phyloP scores from a whole-genome alignment of 64 coral and sea anemone genomes.

The Orbicella faveolata region DNA sequence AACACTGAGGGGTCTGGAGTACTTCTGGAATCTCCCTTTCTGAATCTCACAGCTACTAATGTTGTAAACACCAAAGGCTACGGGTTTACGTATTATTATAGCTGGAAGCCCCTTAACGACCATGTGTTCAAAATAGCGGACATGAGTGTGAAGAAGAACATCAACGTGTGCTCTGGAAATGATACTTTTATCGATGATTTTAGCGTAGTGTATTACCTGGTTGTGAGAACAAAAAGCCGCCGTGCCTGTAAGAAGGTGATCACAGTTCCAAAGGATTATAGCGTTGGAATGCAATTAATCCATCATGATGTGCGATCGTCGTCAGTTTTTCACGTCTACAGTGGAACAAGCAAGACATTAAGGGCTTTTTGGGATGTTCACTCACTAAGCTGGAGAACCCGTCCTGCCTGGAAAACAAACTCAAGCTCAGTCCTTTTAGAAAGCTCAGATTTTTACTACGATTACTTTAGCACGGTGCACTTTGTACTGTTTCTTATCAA shows the following conservation, averaged over 20 bases:
- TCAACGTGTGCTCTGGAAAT: conserved; percentile 44
- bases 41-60: conserved; percentile 5
- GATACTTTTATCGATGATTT: conserved; percentile 20
- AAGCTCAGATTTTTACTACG: not conserved
- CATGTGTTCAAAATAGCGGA: conserved; percentile 39
- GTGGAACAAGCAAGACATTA: conserved; percentile 18
- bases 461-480: not conserved
- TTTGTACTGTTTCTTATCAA: not conserved
- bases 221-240: not conserved
- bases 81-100: conserved; percentile 23
- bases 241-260: conserved; percentile 21
- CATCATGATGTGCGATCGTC: not conserved
- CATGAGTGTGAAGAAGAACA: not conserved
- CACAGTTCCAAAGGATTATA: conserved; percentile 19
- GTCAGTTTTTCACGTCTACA: conserved; percentile 20
- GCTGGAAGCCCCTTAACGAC: conserved; percentile 19
- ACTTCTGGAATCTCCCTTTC: conserved; percentile 30
- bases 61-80: conserved; percentile 25
- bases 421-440: not conserved
- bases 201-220: not conserved
- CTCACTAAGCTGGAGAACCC: conserved; percentile 1
- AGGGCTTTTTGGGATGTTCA: conserved; percentile 33
- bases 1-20: conserved; percentile 50
- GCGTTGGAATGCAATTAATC: conserved; percentile 52
- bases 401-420: conserved; percentile 16